Evolutionary conservation across 2,113 vertebrate species (phyloP).

Genomic region (Lontra canadensis): DNA sequence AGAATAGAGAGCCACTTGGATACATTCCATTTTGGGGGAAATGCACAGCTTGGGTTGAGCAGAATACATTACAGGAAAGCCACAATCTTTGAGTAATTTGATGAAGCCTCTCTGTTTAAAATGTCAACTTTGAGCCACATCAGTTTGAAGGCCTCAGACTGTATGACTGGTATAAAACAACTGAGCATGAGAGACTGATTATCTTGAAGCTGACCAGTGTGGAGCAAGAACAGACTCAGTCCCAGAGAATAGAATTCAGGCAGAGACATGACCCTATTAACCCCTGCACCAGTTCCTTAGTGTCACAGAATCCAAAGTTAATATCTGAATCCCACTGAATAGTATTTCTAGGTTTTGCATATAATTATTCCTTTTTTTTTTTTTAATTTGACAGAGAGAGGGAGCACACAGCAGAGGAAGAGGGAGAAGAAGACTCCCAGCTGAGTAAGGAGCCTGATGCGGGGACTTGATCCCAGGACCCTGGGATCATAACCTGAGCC

Average conservation of each 20-base stretch:
- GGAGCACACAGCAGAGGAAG: too few relatives aligned
- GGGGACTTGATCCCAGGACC: too few relatives aligned
- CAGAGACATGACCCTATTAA: background rate
- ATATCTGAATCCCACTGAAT: background rate
- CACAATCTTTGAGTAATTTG: background rate
- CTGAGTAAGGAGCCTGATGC: too few relatives aligned
- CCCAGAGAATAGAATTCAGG: background rate
- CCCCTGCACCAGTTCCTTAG: background rate
- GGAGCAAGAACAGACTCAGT: background rate
- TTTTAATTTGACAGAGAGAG: too few relatives aligned
- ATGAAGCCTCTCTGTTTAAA: background rate
- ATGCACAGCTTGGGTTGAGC: background rate
- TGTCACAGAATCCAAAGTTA: background rate
- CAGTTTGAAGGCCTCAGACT: background rate
- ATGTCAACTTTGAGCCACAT: background rate
- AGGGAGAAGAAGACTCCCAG: too few relatives aligned
- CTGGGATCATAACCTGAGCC: too few relatives aligned
- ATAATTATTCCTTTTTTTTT: background rate
- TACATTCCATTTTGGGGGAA: background rate
- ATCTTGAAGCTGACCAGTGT: background rate
- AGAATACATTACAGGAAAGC: background rate
- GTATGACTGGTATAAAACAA: background rate
- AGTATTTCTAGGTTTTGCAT: background rate
- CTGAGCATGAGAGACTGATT: background rate
- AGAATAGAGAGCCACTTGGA: background rate